Percentiles rank a stretch among this genome's conserved stretches.
These are phyloP conservation scores for Phengaris alcon DNA, from an alignment of 2,888 invertebrate genomes.

Conservation along the genomic window DNA sequence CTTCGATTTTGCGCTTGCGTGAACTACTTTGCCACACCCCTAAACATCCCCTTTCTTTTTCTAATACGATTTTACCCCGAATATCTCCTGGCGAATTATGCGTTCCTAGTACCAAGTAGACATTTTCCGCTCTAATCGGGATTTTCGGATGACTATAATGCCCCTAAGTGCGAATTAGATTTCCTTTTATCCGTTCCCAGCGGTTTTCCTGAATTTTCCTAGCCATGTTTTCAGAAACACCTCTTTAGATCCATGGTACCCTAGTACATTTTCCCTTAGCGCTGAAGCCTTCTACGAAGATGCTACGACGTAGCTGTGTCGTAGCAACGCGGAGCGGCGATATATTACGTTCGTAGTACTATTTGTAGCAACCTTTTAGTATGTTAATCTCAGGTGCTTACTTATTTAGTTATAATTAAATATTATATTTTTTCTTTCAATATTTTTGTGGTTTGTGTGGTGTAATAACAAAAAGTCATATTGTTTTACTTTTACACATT, in stretches of 20 bases:
- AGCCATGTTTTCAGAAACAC: conserved; percentile 25
- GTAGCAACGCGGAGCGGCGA: conserved; percentile 3
- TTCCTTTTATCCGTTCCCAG: conserved; percentile 52
- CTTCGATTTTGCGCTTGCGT: conserved; percentile 49
- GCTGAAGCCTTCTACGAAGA: conserved; percentile 49
- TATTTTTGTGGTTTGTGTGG: too few species aligned
- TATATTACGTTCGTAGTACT: background rate
- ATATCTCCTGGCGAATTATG: conserved; percentile 44
- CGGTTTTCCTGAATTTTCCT: conserved; percentile 34
- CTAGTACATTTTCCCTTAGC: conserved; percentile 55
- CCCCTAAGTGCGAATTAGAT: conserved; percentile 62
- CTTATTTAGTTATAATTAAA: too few species aligned
- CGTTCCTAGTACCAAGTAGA: conserved; percentile 68
- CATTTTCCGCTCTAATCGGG: conserved; percentile 79
- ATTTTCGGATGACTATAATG: conserved; percentile 68
- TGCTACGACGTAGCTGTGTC: conserved; percentile 36
- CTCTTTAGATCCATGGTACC: conserved; percentile 47
- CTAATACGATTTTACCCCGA: conserved; percentile 43
- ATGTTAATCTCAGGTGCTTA: too few species aligned
- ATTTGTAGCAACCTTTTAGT: too few species aligned
- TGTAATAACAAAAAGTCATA: too few species aligned
- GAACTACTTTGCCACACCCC: conserved; percentile 50
- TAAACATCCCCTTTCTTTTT: conserved; percentile 50
- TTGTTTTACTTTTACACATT: too few species aligned
- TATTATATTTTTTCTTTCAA: too few species aligned